Base-by-base conservation (phyloP, 1,140 invertebrate species). In the Temnothorax curvispinosus region DNA sequence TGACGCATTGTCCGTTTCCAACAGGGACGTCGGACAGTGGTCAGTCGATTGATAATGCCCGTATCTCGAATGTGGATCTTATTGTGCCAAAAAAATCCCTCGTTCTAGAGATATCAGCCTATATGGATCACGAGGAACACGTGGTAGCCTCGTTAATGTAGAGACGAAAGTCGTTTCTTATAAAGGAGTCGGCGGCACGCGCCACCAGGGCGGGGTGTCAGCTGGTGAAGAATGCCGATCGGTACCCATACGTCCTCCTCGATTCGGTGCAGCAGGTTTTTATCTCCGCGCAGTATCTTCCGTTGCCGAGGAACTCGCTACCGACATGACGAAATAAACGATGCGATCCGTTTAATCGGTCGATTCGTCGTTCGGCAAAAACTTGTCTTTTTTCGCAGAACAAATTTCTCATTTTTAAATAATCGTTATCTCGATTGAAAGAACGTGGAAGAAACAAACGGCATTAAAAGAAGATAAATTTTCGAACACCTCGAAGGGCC, bases 201-300 rank as follows among this genome's bases (percentile, higher is more conserved):
- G 91, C 91, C 88, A 76, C 60, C 64, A 6, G 64, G 85, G 74
- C 58, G 65, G 44, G 62, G 72, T 87, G 91, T 92, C 91, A 92
- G 91, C 91, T 92, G 91, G 89, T 89, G 85, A 91, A 76, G 87
- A 90, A 86, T 72, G 54, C 54, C 80, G 88, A 90, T 89, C 89
- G 89, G 80, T 89, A 52, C 88, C 89, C 89, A 90, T 90, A 90
- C 89, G 89, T 72, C 67, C 41, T 72, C 67, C 41, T 65, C 64
- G 44, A 77, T 27, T 75, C 27, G 76, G 38, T 62, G 65, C 84
- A 84, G 85, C 88, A 90, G 87, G 85, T 92, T 92, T 92, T 92
- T 92, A 92, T 92, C 91, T 82, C 56, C 69, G 52, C 58, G 67
- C 89, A 71, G 52, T 81, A 90, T 90, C 89, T 89, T 50, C 38